Evolutionary conservation across 1,140 invertebrate genomes (phyloP), one percentile per base, ranked within the genome.

Genomic region (Anastrepha obliqua): DNA sequence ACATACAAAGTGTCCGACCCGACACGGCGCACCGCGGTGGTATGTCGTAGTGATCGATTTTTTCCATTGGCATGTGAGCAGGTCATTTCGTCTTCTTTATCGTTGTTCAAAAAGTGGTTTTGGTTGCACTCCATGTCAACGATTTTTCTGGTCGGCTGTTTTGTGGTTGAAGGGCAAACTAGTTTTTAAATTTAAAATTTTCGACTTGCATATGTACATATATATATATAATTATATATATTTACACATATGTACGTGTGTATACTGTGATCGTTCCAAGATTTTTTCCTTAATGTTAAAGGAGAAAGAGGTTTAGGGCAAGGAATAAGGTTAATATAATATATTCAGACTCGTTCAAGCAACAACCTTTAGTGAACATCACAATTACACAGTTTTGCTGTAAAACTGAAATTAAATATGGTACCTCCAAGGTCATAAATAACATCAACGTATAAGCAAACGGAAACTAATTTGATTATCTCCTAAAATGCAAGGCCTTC

Each of bases 41-140:
- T 29, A 13, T 67, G 29, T 67, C 65, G 29, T 39, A 67, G n/a
- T 67, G 65, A 67, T 29, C 65, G 65, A 67, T 67, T 39, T 42
- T 67, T 67, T 67, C 39, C 29, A 9, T 67, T 67, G 65, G 65
- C 29, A 20, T 67, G 65, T 67, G 65, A 67, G 39, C 65, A 67
- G 39, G 39, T 20, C 39, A 42, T 39, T 42, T 67, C 65, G 65
- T 42, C 65, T 29, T 7, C 29, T 67, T 67, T 39, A 67, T 29
- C 6, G 9, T 20, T 39, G 9, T 20, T 39, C 1, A 67, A 42
- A 42, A 42, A 67, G 65, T 20, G 29, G 65, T 67, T 67, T 67
- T 29, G 65, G 13, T 67, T 67, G 29, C 2, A 29, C 8, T 29
- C 65, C 9, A 64, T 29, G 29, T 20, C 62, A 67, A 2, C 65